These are phyloP conservation scores for Spheniscus mendiculus DNA, from an alignment of 2,113 vertebrate genomes.

Conservation along the genomic window DNA sequence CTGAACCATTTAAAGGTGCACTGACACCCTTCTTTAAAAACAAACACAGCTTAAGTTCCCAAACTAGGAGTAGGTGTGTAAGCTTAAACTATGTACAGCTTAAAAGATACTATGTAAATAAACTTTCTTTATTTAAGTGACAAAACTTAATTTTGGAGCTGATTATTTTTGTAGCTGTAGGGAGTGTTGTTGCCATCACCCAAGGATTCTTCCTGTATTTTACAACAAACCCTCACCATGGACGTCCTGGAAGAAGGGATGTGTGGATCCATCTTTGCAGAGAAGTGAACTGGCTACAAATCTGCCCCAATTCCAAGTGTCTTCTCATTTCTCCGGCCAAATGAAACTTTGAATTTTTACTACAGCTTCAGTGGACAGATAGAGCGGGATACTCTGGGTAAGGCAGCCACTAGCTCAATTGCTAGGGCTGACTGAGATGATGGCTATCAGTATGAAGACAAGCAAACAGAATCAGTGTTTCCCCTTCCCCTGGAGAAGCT, in stretches of 20 bases:
- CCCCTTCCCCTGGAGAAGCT: not conserved
- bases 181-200: not conserved
- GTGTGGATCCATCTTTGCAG: accelerated
- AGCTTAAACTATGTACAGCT: not conserved
- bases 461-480: not conserved
- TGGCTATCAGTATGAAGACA: not conserved
- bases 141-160: not conserved
- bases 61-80: not conserved
- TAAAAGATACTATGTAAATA: not conserved
- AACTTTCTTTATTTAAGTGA: not conserved
- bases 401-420: not conserved
- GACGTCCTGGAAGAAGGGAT: not conserved
- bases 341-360: not conserved
- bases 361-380: not conserved
- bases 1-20: not conserved
- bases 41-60: not conserved
- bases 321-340: not conserved
- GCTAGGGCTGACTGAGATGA: not conserved
- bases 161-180: not conserved
- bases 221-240: not conserved
- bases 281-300: not conserved
- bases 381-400: not conserved
- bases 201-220: not conserved
- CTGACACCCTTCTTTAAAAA: not conserved
- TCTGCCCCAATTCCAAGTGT: not conserved